phyloP scores from a whole-genome alignment of 2,113 vertebrate species.

The Rhadina sibilatrix region DNA sequence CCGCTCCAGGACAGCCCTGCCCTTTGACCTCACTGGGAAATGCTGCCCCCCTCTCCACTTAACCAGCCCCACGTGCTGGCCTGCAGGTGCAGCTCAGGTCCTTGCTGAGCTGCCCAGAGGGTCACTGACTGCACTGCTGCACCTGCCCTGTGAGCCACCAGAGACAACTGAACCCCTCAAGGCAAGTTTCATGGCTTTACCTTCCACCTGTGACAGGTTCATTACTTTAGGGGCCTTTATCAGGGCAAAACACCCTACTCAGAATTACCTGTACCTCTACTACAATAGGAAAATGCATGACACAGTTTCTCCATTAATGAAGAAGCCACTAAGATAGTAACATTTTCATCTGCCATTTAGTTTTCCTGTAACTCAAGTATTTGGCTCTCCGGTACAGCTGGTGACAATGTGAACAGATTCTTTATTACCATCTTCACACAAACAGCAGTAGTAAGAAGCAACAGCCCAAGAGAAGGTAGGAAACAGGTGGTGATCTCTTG shows the following conservation, averaged over 20 bases:
- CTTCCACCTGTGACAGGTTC: neutral
- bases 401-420: neutral
- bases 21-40: neutral
- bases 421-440: neutral
- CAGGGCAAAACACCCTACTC: neutral
- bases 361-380: neutral
- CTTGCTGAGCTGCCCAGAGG: neutral
- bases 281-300: neutral
- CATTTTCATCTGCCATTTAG: neutral
- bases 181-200: neutral
- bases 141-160: rapidly evolving
- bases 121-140: neutral
- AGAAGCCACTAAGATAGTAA: neutral
- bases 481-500: neutral
- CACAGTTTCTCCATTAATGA: neutral
- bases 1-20: neutral
- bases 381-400: neutral
- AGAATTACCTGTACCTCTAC: neutral
- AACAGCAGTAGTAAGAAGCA: neutral
- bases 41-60: neutral
- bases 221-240: neutral
- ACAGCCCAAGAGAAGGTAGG: neutral
- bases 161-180: neutral
- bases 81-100: neutral
- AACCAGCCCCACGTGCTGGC: neutral